Evolutionary conservation across 2,888 invertebrate genomes (phyloP).

Genomic region (Ephialtes manifestator): DNA sequence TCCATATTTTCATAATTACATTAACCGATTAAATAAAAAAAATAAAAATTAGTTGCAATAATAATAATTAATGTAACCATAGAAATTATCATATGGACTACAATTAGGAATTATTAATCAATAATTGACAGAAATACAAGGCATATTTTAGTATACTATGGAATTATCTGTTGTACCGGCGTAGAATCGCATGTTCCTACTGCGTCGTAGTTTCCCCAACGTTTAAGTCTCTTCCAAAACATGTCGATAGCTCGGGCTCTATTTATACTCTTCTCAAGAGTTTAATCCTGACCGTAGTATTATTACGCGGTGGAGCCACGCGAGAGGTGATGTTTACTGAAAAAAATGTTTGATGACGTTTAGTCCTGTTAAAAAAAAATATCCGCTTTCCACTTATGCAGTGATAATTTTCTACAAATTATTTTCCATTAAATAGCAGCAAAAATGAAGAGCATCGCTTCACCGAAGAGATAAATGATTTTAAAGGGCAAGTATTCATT

Average conservation of each 20-base stretch:
- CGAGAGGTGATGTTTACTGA: background rate
- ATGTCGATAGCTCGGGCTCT: background rate
- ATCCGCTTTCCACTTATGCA: background rate
- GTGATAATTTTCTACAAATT: background rate
- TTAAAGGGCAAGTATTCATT: slow-evolving; percentile 42
- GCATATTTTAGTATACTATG: background rate
- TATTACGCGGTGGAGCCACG: slow-evolving; percentile 23
- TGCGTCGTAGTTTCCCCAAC: background rate
- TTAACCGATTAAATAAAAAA: too few species aligned
- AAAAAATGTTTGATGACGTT: background rate
- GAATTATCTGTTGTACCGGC: slow-evolving; percentile 5
- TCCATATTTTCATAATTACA: too few species aligned
- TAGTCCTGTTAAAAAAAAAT: background rate
- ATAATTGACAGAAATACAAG: background rate
- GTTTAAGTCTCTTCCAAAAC: background rate
- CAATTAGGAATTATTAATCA: too few species aligned
- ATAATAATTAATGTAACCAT: too few species aligned
- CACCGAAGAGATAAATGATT: slow-evolving; percentile 39
- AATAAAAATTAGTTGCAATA: too few species aligned
- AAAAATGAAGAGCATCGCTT: slow-evolving; percentile 44
- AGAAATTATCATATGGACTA: too few species aligned
- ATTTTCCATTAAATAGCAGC: background rate
- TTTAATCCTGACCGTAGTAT: background rate
- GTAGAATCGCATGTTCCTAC: background rate
- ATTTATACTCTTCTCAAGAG: background rate